Conservation (phyloP, 2,888 invertebrate species). For the Notodonta ziczac region DNA sequence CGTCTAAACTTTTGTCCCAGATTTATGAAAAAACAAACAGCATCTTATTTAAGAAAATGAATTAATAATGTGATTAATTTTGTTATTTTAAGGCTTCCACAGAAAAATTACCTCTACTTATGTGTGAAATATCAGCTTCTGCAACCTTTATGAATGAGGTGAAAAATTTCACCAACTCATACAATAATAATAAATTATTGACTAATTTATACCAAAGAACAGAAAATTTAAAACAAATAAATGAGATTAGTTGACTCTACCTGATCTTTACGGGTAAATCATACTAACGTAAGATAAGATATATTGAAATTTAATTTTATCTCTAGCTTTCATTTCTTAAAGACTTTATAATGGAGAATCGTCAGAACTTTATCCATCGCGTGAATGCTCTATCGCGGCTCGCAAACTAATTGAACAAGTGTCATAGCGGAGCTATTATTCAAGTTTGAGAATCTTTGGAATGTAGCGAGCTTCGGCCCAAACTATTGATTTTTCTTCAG, state of each 20-base stretch:
- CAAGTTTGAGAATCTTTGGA: conserved; percentile 47
- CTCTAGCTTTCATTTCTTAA: conserved; percentile 49
- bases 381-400: conserved; percentile 40
- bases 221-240: not conserved
- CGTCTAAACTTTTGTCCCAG: not conserved
- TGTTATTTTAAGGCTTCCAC: not conserved
- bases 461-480: conserved; percentile 19
- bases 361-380: conserved; percentile 50
- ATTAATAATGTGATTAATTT: not conserved
- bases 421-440: conserved; percentile 46
- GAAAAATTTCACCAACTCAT: no score
- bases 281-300: conserved; percentile 53
- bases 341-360: conserved; percentile 60
- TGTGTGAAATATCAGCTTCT: not conserved
- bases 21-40: conserved; percentile 20
- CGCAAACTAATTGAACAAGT: conserved; percentile 59
- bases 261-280: conserved; percentile 34
- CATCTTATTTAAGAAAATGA: conserved; percentile 5
- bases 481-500: no score
- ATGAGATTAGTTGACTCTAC: not conserved
- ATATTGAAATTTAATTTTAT: conserved; percentile 68
- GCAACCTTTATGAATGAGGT: not conserved
- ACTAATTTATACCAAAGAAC: no score
- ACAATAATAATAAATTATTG: no score
- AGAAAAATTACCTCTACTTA: not conserved